A percentile compares a stretch with the other conserved stretches of the same genome.
Conservation (phyloP, 1,140 invertebrate genomes). For the Drosophila pseudoobscura region DNA sequence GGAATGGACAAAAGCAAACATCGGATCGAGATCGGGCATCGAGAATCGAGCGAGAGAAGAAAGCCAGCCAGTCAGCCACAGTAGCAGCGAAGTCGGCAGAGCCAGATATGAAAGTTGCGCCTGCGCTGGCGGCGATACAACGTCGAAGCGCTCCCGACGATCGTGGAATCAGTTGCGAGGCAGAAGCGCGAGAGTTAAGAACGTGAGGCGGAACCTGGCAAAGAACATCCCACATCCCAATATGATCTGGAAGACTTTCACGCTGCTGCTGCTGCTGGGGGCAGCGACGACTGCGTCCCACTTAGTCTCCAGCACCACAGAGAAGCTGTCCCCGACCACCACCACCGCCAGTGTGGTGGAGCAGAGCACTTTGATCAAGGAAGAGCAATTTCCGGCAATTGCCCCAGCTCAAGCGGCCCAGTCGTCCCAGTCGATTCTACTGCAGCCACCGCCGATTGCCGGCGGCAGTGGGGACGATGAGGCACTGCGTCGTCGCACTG, state of each 20-base stretch:
- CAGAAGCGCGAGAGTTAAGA: constrained; percentile 71
- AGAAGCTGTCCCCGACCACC: constrained; percentile 10
- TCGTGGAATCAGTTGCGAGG: constrained; percentile 68
- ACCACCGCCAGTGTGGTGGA: constrained; percentile 1
- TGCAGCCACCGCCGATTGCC: constrained; percentile 37
- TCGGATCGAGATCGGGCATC: constrained; percentile 59
- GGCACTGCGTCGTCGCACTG: constrained; percentile 51
- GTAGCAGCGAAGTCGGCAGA: constrained; percentile 33
- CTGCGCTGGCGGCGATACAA: constrained; percentile 52
- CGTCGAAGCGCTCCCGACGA: constrained; percentile 46
- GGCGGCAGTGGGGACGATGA: constrained; percentile 32
- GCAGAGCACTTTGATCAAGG: constrained; percentile 21
- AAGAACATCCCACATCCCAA: constrained; percentile 12
- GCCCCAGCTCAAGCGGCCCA: constrained; percentile 42
- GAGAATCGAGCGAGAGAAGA: constrained; percentile 50
- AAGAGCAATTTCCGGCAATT: constrained; percentile 59
- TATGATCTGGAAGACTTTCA: constrained; percentile 62
- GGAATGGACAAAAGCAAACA: constrained; percentile 63
- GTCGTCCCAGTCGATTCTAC: constrained; percentile 20
- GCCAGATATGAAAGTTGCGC: constrained; percentile 77
- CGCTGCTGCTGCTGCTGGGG: constrained; percentile 29
- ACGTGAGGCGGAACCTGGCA: constrained; percentile 41
- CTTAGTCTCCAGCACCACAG: constrained; percentile 19
- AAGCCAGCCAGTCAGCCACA: constrained; percentile 46
- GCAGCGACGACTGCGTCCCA: constrained; percentile 9